These are phyloP conservation scores for Aurelia sp. DNA, from an alignment of 30 jellyfish, hydroid and myxozoan genomes.

Conservation along the genomic window DNA sequence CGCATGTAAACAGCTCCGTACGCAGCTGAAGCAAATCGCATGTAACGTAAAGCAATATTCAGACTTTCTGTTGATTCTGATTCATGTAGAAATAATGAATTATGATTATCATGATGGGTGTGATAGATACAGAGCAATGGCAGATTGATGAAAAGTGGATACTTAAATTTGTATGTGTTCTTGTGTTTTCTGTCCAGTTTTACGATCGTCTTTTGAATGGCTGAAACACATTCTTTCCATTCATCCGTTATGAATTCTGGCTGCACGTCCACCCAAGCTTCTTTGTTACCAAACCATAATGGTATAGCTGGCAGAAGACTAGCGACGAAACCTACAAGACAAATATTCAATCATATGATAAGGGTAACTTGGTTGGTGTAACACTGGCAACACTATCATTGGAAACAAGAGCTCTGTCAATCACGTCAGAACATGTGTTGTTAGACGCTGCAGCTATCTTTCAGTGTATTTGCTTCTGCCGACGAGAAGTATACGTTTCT, in stretches of 20 bases:
- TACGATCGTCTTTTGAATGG: conserved; percentile 42
- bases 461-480: too few species aligned
- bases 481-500: too few species aligned
- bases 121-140: conserved; percentile 60
- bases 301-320: conserved; percentile 48
- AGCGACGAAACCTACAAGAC: conserved; percentile 11
- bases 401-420: too few species aligned
- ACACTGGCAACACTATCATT: too few species aligned
- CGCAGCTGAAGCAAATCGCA: conserved; percentile 66
- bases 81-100: not conserved
- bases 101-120: conserved; percentile 25
- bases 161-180: conserved; percentile 29
- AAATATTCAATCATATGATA: not conserved
- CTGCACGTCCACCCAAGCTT: conserved; percentile 60
- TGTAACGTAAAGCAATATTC: conserved; percentile 39
- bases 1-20: conserved; percentile 67
- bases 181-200: conserved; percentile 47
- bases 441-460: too few species aligned
- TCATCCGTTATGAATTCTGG: conserved; percentile 53
- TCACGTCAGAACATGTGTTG: too few species aligned
- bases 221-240: conserved; percentile 53
- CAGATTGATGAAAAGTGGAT: conserved; percentile 46
- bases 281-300: conserved; percentile 57
- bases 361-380: too few species aligned
- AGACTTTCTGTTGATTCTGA: conserved; percentile 34